Base-by-base conservation (phyloP, 2,888 invertebrate species). In the Tupiocoris notatus region DNA sequence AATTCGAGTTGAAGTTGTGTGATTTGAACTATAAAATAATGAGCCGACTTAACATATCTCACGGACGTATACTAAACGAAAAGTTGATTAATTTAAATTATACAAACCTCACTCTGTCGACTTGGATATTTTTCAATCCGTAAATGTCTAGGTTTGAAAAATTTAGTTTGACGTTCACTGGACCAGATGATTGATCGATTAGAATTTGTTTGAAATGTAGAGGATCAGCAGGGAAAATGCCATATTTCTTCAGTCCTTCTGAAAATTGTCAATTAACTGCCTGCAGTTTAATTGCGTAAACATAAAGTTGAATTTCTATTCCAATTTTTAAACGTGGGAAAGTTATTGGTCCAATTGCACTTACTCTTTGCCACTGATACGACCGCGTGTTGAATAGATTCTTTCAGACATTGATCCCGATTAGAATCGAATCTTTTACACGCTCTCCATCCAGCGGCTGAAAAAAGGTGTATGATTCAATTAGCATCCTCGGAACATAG, bases 381-480 rank as follows among this genome's bases (percentile, higher is more conserved):
- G 16, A 75, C 20, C 1, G 65, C 63, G 7, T 0, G 16, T 25
- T 75, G 64, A 2, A 58, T 65, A 12, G 56, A 54, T 18, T 75
- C 24, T 6, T 21, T 58, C 24, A 75, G 16, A 24, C 75, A 75
- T 21, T 64, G 12, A 2, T 22, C 20, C n/a, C 22, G 22, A 12
- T 75, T 58, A 2, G 64, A 56, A 56, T 64, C 64, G 65, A 9
- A 64, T 18, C 58, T 18, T 22, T 65, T 75, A 56, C 75, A 75
- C 18, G 65, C 54, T 20, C 57, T 65, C 75, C 75, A 75, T 58
- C 75, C 75, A 58, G 22, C 23, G 16, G 65, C 75, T 75, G 65
- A 20, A 73, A 73, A 65, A 6, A 65, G 39, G 39, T 0, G 12
- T 39, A n/a, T 24, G 25, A 21, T 63, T 63, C 2, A 16, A 3